A percentile compares a stretch with the other conserved stretches of the same genome.
phyloP scores from a whole-genome alignment of 2,888 invertebrate genomes.

The Nomada goodeniana region DNA sequence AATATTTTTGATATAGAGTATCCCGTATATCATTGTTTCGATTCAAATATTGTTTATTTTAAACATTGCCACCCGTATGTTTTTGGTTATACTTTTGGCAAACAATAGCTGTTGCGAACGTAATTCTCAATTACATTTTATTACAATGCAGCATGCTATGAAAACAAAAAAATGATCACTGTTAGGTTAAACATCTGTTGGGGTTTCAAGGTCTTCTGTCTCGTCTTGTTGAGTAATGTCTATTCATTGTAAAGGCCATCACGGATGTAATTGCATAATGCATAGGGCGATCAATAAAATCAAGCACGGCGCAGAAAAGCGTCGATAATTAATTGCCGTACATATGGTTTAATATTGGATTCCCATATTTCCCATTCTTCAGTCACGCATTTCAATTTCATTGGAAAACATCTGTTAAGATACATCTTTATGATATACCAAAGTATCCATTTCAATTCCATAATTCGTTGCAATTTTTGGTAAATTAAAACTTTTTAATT shows the following conservation, averaged over 20 bases:
- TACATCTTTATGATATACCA: not conserved
- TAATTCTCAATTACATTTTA: not conserved
- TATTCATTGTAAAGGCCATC: constrained; percentile 55
- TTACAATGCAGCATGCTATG: constrained; percentile 6
- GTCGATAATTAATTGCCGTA: constrained; percentile 25
- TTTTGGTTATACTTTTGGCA: not conserved
- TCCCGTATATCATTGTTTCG: not conserved
- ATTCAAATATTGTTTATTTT: not conserved
- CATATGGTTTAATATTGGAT: not conserved
- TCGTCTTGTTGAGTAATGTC: constrained; percentile 60
- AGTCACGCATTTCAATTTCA: not conserved
- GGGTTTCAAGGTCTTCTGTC: constrained; percentile 54
- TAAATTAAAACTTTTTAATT: not conserved
- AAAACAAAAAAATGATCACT: constrained; percentile 27
- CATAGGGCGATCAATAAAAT: constrained; percentile 46
- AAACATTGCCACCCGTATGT: not conserved
- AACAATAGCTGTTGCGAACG: not conserved
- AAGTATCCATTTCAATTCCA: too few species aligned
- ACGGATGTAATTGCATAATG: constrained; percentile 58
- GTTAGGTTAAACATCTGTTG: constrained; percentile 38
- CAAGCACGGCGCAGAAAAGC: constrained; percentile 1
- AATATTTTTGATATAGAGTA: too few species aligned
- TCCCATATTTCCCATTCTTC: not conserved
- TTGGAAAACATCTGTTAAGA: not conserved
- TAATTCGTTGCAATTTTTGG: too few species aligned